These are phyloP conservation scores for Heliocidaris erythrogramma DNA, from an alignment of 35 echinoderm and acorn worm genomes.

Conservation along the genomic window DNA sequence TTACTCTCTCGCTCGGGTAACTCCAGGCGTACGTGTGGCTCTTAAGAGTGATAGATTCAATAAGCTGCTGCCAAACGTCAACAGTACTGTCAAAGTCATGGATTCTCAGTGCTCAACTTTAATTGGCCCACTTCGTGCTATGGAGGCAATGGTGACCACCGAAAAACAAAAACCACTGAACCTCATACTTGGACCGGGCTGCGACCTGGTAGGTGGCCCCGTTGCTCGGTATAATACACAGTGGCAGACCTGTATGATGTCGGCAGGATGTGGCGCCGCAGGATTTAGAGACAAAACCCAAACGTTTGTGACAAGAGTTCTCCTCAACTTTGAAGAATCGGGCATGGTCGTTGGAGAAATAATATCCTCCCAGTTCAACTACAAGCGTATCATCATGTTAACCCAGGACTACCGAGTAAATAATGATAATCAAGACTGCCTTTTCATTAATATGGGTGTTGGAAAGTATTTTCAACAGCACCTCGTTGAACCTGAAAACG, in stretches of 20 bases:
- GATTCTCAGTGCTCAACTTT: conserved; percentile 49
- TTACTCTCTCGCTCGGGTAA: conserved; percentile 23
- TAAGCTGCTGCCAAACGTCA: conserved; percentile 4
- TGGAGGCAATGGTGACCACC: conserved; percentile 24
- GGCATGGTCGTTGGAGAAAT: background rate
- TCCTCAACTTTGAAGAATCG: background rate
- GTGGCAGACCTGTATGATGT: conserved; percentile 62
- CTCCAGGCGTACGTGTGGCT: conserved; percentile 44
- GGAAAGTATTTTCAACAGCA: background rate
- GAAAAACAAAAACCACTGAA: conserved; percentile 23
- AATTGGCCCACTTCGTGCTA: background rate
- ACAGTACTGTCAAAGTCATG: background rate
- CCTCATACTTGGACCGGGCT: conserved; percentile 64
- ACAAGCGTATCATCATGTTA: background rate
- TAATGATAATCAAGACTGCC: conserved; percentile 3
- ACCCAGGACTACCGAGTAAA: background rate
- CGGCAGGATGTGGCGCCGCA: conserved; percentile 38
- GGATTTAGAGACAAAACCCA: conserved; percentile 40
- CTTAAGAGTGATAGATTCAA: conserved; percentile 15
- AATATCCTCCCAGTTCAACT: conserved; percentile 23
- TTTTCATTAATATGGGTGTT: conserved; percentile 25
- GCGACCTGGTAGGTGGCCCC: conserved; percentile 55
- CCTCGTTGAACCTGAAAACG: background rate
- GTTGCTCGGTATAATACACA: conserved; percentile 53
- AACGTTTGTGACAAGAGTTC: conserved; percentile 50